phyloP scores from a whole-genome alignment of 1,140 invertebrate species.

The Cydia splendana region DNA sequence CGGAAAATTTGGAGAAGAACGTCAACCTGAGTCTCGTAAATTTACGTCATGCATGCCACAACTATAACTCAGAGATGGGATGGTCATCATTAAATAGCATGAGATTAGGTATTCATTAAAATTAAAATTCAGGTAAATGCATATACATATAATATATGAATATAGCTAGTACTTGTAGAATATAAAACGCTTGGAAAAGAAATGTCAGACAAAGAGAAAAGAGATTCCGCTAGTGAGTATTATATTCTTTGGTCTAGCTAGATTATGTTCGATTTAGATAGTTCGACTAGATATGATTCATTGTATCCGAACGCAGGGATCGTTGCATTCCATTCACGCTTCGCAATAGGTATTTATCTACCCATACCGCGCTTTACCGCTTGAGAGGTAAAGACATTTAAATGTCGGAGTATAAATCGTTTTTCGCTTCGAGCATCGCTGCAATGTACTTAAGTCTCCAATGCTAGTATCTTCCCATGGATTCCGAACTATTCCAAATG shows the following conservation, averaged over 20 bases:
- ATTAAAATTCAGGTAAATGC: no score
- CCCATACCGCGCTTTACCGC: slow-evolving; percentile 42
- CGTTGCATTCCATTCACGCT: slow-evolving; percentile 61
- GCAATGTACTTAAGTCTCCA: slow-evolving; percentile 8
- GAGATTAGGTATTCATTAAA: no score
- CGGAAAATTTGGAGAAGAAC: no score
- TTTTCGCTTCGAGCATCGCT: slow-evolving; percentile 35
- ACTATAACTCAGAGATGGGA: neutral
- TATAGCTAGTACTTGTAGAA: neutral
- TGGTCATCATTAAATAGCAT: no score
- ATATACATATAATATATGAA: neutral
- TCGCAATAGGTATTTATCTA: slow-evolving; percentile 37
- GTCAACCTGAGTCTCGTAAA: neutral
- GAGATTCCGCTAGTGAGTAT: neutral
- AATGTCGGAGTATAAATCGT: slow-evolving; percentile 50
- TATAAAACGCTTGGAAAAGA: neutral
- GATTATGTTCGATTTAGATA: slow-evolving; percentile 22
- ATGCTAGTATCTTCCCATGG: neutral
- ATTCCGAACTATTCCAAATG: neutral
- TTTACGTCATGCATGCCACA: neutral
- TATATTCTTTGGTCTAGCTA: neutral
- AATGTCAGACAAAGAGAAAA: neutral
- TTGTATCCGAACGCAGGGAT: slow-evolving; percentile 40
- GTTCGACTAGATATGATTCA: slow-evolving; percentile 24
- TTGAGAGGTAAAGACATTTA: slow-evolving; percentile 39